Evolutionary conservation across 2,888 invertebrate genomes (phyloP).

Genomic region (Hydrotaea cyrtoneurina): DNA sequence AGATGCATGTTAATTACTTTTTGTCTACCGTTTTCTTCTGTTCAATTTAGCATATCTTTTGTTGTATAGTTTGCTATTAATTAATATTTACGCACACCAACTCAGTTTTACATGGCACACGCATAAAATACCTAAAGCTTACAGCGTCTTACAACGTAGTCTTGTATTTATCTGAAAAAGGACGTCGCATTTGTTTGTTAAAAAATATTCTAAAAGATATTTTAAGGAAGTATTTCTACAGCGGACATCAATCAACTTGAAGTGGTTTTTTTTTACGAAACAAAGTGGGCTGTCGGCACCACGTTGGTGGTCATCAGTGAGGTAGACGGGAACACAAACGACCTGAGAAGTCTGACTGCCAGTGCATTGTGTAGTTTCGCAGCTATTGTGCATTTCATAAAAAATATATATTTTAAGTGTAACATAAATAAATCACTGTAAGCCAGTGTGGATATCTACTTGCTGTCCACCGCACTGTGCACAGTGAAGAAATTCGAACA

Average conservation of each 20-base stretch:
- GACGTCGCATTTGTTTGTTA: slow-evolving; percentile 14
- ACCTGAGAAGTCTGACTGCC: too few relatives aligned
- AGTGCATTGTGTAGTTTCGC: too few relatives aligned
- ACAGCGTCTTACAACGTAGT: background rate
- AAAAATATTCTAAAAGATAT: slow-evolving; percentile 3
- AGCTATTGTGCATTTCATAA: too few relatives aligned
- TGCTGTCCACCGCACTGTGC: too few relatives aligned
- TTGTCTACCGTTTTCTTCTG: slow-evolving; percentile 49
- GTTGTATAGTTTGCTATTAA: slow-evolving; percentile 8
- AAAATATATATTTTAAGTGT: too few relatives aligned
- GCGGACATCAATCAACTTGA: slow-evolving; percentile 66
- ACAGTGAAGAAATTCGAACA: too few relatives aligned
- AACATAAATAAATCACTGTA: too few relatives aligned
- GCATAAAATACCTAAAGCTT: too few relatives aligned
- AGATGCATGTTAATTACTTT: slow-evolving; percentile 54
- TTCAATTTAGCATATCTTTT: background rate
- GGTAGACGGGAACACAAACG: background rate
- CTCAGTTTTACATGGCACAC: background rate
- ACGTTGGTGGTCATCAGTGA: slow-evolving; percentile 55
- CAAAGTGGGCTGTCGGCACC: slow-evolving; percentile 65
- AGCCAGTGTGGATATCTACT: too few relatives aligned
- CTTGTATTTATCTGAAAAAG: slow-evolving; percentile 27
- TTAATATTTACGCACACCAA: slow-evolving; percentile 34
- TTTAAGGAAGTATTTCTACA: slow-evolving; percentile 22
- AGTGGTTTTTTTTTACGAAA: background rate